A percentile compares a stretch with the other conserved stretches of the same genome.
phyloP scores from a whole-genome alignment of 2,888 invertebrate genomes.

The Sinodicranocentrus sp. region DNA sequence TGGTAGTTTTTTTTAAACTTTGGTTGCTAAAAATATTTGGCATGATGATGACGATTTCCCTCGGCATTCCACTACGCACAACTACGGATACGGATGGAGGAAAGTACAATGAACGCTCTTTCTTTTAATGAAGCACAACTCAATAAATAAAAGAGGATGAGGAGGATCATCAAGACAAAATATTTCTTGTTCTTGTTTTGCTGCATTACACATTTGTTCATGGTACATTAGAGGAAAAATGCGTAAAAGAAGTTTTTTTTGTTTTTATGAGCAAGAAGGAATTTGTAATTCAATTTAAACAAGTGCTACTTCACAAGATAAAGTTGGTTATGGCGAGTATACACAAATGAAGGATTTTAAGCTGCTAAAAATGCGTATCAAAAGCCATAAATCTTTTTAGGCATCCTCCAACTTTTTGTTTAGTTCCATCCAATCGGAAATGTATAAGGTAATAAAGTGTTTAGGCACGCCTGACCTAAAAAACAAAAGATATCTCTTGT shows the following conservation, averaged over 20 bases:
- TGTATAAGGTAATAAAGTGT: constrained; percentile 49
- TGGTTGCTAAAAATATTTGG: too few relatives aligned
- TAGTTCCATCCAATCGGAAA: background rate
- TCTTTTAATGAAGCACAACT: constrained; percentile 2
- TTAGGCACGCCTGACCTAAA: constrained; percentile 47
- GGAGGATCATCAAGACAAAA: too few relatives aligned
- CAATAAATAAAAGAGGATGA: background rate
- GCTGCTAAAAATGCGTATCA: constrained; percentile 24
- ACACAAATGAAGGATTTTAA: background rate
- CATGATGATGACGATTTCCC: too few relatives aligned
- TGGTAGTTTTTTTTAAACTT: too few relatives aligned
- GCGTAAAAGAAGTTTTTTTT: constrained; percentile 23
- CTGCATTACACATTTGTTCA: constrained; percentile 4
- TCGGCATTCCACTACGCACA: too few relatives aligned
- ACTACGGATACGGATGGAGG: too few relatives aligned
- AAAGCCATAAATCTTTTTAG: constrained; percentile 50
- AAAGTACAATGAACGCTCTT: background rate
- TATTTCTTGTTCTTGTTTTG: background rate
- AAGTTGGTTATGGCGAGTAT: background rate
- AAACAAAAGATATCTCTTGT: constrained; percentile 27
- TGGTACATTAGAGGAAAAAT: constrained; percentile 40
- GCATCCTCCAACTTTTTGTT: background rate
- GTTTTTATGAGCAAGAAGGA: background rate
- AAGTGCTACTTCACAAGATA: background rate
- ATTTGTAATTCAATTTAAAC: background rate